Percentiles rank a stretch among this genome's conserved stretches.
Conservation (phyloP, 2,797 vertebrate species). For the Galago senegalensis region DNA sequence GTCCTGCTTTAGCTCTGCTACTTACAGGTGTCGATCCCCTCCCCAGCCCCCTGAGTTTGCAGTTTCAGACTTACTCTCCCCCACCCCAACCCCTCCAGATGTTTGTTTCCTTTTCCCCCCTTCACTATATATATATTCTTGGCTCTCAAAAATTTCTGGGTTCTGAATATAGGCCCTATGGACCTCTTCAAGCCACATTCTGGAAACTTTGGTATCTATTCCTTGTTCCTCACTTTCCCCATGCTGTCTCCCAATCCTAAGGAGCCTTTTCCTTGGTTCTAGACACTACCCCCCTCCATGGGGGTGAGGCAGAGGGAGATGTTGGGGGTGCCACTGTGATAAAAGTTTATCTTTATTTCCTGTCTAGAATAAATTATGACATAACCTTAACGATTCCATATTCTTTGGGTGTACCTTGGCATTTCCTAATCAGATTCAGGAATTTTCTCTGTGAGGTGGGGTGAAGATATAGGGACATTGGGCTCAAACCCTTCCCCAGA, state of each 20-base stretch:
- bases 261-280: neutral
- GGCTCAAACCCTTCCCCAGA: neutral
- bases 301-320: neutral
- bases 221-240: neutral
- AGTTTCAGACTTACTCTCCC: conserved; percentile 12
- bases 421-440: conserved; percentile 16
- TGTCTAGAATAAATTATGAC: conserved; percentile 65
- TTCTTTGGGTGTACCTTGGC: conserved; percentile 19
- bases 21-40: neutral
- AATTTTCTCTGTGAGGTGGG: conserved; percentile 27
- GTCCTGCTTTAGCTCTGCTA: neutral
- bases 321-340: neutral
- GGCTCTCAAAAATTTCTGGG: neutral
- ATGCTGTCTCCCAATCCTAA: neutral
- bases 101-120: neutral
- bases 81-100: neutral
- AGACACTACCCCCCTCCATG: neutral
- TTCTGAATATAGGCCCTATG: neutral
- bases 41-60: neutral
- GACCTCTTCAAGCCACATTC: conserved; percentile 16
- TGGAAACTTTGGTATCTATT: conserved; percentile 26
- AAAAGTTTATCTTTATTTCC: conserved; percentile 28
- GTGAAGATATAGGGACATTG: conserved; percentile 2
- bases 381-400: neutral
- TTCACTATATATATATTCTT: neutral